Conservation (phyloP, 2,888 invertebrate species). For the Cephonodes hylas region DNA sequence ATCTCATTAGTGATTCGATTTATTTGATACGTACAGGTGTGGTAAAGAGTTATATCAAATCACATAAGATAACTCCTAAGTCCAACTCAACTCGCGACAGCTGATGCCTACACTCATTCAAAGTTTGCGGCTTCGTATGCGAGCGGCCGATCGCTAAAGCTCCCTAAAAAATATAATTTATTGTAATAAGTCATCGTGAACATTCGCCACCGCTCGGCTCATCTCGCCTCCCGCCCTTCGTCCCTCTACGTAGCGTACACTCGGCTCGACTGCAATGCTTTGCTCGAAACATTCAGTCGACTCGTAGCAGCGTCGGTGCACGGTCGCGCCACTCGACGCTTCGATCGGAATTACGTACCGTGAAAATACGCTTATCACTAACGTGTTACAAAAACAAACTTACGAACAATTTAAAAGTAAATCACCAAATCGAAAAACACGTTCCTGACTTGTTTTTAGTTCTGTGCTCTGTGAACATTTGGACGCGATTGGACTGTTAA, state of each 20-base stretch:
- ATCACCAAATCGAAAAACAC: conserved; percentile 20
- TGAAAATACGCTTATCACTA: conserved; percentile 71
- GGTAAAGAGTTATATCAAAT: background rate
- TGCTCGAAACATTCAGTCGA: conserved; percentile 70
- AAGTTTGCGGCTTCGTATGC: conserved; percentile 61
- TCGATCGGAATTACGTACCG: conserved; percentile 62
- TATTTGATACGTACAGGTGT: conserved; percentile 9
- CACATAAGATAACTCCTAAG: conserved; percentile 15
- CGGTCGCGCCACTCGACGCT: conserved; percentile 76
- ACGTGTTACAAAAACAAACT: conserved; percentile 53
- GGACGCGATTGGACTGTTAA: conserved; percentile 51
- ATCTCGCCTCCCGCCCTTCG: conserved; percentile 60
- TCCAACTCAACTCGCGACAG: conserved; percentile 29
- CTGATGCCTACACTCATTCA: conserved; percentile 62
- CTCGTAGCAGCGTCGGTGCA: conserved; percentile 71
- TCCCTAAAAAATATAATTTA: conserved; percentile 77
- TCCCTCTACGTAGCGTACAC: conserved; percentile 64
- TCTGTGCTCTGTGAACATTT: conserved; percentile 21
- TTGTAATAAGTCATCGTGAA: conserved; percentile 79
- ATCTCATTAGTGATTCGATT: conserved; percentile 3
- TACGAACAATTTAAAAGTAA: conserved; percentile 32
- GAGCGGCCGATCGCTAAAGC: conserved; percentile 69
- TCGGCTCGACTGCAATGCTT: conserved; percentile 71
- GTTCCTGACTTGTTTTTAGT: background rate
- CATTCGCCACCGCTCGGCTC: conserved; percentile 77